Evolutionary conservation across 2,888 invertebrate genomes (phyloP).

Genomic region (Teinopalpus imperialis): DNA sequence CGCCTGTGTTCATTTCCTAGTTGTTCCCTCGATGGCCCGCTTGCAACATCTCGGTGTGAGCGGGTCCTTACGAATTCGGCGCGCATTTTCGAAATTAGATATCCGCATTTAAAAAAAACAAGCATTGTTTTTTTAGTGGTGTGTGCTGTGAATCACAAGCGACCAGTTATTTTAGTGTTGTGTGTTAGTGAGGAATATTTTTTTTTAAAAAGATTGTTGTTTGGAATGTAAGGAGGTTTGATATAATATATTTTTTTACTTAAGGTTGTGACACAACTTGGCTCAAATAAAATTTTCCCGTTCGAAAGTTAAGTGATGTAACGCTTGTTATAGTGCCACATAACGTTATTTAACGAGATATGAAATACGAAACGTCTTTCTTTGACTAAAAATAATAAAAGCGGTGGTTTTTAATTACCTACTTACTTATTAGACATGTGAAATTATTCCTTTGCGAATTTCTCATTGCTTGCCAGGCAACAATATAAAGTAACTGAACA

Average conservation of each 20-base stretch:
- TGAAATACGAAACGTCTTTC: slow-evolving; percentile 35
- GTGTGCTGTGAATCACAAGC: slow-evolving; percentile 33
- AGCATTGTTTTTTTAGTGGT: slow-evolving; percentile 36
- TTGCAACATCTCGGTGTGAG: slow-evolving; percentile 74
- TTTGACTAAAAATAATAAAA: slow-evolving; percentile 30
- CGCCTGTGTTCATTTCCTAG: slow-evolving; percentile 75
- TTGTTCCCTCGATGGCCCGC: slow-evolving; percentile 75
- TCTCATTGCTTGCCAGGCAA: slow-evolving; percentile 36
- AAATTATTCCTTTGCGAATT: slow-evolving; percentile 42
- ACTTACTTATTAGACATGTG: slow-evolving; percentile 39
- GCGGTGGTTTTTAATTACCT: slow-evolving; percentile 40
- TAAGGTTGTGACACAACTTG: slow-evolving; percentile 39
- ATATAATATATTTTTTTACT: slow-evolving; percentile 25
- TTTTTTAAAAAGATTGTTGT: slow-evolving; percentile 27
- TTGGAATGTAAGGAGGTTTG: slow-evolving; percentile 39
- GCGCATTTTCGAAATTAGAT: slow-evolving; percentile 57
- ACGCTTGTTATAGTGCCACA: slow-evolving; percentile 30
- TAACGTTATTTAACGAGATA: slow-evolving; percentile 35
- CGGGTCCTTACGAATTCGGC: slow-evolving; percentile 73
- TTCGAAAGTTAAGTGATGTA: slow-evolving; percentile 40
- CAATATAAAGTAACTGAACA: slow-evolving; percentile 40
- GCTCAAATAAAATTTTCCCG: slow-evolving; percentile 21
- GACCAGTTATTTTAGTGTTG: slow-evolving; percentile 36
- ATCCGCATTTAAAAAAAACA: slow-evolving; percentile 31
- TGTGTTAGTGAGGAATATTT: slow-evolving; percentile 35